A percentile compares a stretch with the other conserved stretches of the same genome.
Conservation (phyloP, 2,797 vertebrate genomes). For the Calcarius lapponicus region DNA sequence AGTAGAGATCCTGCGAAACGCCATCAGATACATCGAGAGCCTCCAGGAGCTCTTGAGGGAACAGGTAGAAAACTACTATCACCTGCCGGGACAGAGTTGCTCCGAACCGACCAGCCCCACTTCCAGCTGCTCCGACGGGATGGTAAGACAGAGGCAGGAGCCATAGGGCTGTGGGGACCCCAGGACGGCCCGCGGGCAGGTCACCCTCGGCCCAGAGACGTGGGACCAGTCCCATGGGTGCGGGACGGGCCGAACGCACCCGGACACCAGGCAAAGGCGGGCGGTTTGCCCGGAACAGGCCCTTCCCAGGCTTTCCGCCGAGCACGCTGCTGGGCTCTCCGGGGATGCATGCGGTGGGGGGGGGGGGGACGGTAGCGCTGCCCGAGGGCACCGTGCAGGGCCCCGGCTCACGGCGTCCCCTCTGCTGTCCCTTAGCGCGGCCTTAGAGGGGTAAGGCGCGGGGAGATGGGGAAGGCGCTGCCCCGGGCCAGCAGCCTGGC, state of each 20-base stretch:
- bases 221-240: neutral
- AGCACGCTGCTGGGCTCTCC: neutral
- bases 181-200: neutral
- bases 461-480: neutral
- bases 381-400: neutral
- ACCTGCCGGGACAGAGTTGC: slow-evolving; percentile 85
- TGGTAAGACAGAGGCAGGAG: slow-evolving; percentile 81
- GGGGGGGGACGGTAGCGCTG: neutral
- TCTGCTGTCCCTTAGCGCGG: neutral
- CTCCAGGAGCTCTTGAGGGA: slow-evolving; percentile 93
- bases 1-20: slow-evolving; percentile 97
- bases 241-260: neutral
- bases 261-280: neutral
- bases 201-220: neutral
- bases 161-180: neutral
- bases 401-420: too few species aligned
- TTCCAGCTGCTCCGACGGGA: slow-evolving; percentile 92
- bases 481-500: neutral
- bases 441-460: neutral
- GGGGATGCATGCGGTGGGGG: neutral
- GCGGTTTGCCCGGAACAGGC: neutral
- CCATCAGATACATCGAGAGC: slow-evolving; percentile 96
- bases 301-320: neutral
- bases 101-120: slow-evolving; percentile 91
- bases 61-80: slow-evolving; percentile 93